A percentile compares a stretch with the other conserved stretches of the same genome.
phyloP scores from a whole-genome alignment of 2,113 vertebrate species.

The Elanus axillaris region DNA sequence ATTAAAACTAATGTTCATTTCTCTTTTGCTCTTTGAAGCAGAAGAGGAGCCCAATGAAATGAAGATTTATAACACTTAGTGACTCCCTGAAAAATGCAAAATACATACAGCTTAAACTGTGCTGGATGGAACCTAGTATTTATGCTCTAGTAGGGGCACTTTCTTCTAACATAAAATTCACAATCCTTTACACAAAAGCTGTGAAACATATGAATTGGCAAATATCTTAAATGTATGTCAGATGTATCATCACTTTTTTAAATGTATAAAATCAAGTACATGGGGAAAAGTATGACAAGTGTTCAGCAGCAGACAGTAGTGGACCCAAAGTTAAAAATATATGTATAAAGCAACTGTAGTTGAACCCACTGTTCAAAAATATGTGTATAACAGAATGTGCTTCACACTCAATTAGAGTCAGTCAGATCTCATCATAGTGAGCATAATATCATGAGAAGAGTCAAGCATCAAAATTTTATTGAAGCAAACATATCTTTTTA shows the following conservation, averaged over 20 bases:
- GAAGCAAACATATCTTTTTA: background rate
- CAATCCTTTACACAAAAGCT: background rate
- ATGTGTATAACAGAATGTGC: background rate
- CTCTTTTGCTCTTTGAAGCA: background rate
- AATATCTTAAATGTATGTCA: background rate
- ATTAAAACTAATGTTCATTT: slow-evolving; percentile 19
- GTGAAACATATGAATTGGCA: background rate
- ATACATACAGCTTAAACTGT: background rate
- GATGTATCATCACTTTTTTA: background rate
- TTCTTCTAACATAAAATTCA: background rate
- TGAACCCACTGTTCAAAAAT: background rate
- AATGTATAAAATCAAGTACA: background rate
- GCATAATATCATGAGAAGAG: background rate
- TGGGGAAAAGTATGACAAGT: background rate
- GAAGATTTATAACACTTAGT: background rate
- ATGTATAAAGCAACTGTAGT: background rate
- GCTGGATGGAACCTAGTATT: background rate
- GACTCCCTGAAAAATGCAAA: slow-evolving; percentile 12
- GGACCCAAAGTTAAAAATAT: background rate
- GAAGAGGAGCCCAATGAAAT: background rate
- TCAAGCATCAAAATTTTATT: background rate
- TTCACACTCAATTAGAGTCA: slow-evolving; percentile 13
- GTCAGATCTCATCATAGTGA: background rate
- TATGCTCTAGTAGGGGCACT: background rate
- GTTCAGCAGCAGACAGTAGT: background rate